Percentiles rank a stretch among this genome's conserved stretches.
These are phyloP conservation scores for Acronicta aceris DNA, from an alignment of 2,888 invertebrate genomes.

Conservation along the genomic window DNA sequence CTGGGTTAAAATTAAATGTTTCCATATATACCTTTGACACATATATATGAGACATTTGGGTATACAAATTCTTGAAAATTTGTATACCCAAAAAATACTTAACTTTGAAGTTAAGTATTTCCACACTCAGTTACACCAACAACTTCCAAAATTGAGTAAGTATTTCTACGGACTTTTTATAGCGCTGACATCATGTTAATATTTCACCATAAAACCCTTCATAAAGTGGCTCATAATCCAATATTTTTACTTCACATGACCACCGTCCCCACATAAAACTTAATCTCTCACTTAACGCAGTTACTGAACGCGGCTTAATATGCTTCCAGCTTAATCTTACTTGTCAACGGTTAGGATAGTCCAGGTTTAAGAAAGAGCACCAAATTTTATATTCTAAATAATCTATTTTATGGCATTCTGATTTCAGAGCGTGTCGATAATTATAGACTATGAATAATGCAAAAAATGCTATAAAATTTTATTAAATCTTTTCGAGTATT, in stretches of 20 bases:
- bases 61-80: no score
- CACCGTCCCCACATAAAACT: constrained; percentile 43
- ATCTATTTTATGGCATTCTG: constrained; percentile 40
- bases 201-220: constrained; percentile 36
- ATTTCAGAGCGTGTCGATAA: constrained; percentile 47
- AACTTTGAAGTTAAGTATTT: no score
- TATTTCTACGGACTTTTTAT: neutral
- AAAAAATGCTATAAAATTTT: constrained; percentile 42
- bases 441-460: constrained; percentile 42
- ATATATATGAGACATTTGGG: no score
- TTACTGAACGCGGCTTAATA: constrained; percentile 41
- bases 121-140: neutral
- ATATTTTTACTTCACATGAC: constrained; percentile 47
- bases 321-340: constrained; percentile 45
- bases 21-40: no score
- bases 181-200: constrained; percentile 11
- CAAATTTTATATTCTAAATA: constrained; percentile 39
- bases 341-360: constrained; percentile 46
- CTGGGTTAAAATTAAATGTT: no score
- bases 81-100: no score
- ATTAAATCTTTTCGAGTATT: constrained; percentile 25
- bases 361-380: constrained; percentile 22
- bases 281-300: constrained; percentile 55
- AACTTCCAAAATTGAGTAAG: neutral
- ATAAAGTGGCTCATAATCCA: constrained; percentile 47